phyloP scores from a whole-genome alignment of 2,888 invertebrate genomes.

The Dolichopus griseipennis region DNA sequence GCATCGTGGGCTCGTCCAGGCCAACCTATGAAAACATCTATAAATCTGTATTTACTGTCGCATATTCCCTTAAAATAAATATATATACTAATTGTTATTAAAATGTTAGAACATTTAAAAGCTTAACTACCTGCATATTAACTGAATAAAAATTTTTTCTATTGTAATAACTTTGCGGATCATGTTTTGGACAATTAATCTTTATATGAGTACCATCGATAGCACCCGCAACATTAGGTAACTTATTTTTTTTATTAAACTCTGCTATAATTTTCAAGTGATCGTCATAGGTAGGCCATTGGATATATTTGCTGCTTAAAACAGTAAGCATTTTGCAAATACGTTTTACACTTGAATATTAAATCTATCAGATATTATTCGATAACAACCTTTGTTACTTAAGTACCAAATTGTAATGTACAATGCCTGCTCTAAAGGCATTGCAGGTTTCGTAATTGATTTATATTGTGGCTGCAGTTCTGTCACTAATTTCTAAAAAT shows the following conservation, averaged over 20 bases:
- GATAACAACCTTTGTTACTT: conserved; percentile 9
- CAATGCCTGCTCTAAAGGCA: conserved; percentile 10
- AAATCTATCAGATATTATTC: conserved; percentile 12
- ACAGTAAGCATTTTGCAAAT: neutral
- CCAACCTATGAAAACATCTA: conserved; percentile 13
- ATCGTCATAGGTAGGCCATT: conserved; percentile 8
- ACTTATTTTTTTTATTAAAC: conserved; percentile 5
- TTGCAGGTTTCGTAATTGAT: conserved; percentile 3
- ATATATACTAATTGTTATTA: too few species aligned
- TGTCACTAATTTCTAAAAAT: too few species aligned
- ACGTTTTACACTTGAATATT: neutral
- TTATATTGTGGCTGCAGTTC: too few species aligned
- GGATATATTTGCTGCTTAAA: neutral
- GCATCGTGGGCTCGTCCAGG: conserved; percentile 15
- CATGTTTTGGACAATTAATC: neutral
- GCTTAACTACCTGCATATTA: conserved; percentile 11
- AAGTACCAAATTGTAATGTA: conserved; percentile 13
- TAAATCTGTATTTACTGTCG: conserved; percentile 9
- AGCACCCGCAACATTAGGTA: conserved; percentile 11
- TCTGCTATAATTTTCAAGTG: neutral
- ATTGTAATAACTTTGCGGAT: conserved; percentile 11
- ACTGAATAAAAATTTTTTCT: conserved; percentile 9
- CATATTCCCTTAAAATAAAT: conserved; percentile 11
- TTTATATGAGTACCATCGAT: conserved; percentile 11
- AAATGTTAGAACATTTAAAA: too few species aligned